These are phyloP conservation scores for Cheilosia vernalis DNA, from an alignment of 2,888 invertebrate genomes.

Conservation along the genomic window DNA sequence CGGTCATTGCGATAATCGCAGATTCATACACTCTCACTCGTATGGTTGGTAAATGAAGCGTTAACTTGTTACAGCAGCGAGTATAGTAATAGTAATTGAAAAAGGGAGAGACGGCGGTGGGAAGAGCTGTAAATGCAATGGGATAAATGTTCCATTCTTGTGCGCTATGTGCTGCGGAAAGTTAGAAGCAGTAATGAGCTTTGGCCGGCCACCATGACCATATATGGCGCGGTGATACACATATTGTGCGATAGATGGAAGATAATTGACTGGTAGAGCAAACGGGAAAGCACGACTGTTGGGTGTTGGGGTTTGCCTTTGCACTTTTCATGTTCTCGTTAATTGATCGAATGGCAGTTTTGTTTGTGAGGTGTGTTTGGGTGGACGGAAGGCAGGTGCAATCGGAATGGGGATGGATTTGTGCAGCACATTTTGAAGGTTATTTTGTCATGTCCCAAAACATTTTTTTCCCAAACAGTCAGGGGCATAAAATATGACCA, in stretches of 20 bases:
- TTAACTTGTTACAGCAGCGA: slow-evolving; percentile 53
- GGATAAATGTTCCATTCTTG: slow-evolving; percentile 1
- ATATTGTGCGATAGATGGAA: too few species aligned
- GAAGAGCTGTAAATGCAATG: slow-evolving; percentile 23
- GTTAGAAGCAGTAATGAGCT: slow-evolving; percentile 64
- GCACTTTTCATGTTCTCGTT: slow-evolving; percentile 28
- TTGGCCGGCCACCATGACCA: slow-evolving; percentile 25
- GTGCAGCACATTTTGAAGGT: not conserved
- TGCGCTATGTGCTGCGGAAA: slow-evolving; percentile 37
- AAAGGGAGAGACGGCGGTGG: not conserved
- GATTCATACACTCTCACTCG: not conserved
- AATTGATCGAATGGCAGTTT: slow-evolving; percentile 29
- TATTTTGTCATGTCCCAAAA: too few species aligned
- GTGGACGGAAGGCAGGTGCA: not conserved
- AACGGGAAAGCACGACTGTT: not conserved
- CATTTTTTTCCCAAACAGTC: too few species aligned
- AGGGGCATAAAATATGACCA: too few species aligned
- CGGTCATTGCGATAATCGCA: slow-evolving; percentile 7
- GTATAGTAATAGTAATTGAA: slow-evolving; percentile 3
- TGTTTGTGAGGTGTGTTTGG: not conserved
- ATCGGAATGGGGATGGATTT: not conserved
- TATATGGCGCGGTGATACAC: slow-evolving; percentile 39
- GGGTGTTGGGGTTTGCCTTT: slow-evolving; percentile 14
- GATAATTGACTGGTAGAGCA: not conserved
- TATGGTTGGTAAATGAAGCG: slow-evolving; percentile 52